Conservation (phyloP, 2,888 invertebrate species). For the Torymus auratus region DNA sequence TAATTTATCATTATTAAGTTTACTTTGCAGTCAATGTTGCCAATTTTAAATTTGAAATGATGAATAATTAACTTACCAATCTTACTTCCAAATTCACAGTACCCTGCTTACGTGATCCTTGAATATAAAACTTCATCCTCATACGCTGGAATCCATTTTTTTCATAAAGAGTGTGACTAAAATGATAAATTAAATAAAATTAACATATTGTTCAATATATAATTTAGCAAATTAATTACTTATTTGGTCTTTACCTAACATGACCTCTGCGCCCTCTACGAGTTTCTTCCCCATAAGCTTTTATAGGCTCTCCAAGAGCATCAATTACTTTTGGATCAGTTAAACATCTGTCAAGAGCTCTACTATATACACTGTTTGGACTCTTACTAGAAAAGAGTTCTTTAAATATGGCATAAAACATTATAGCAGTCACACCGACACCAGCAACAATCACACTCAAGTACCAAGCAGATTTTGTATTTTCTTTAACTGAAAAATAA, state of each 20-base stretch:
- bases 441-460: slow-evolving; percentile 89
- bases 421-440: slow-evolving; percentile 87
- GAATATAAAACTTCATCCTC: slow-evolving; percentile 93
- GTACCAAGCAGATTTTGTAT: slow-evolving; percentile 92
- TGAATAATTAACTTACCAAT: slow-evolving; percentile 80
- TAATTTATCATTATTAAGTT: slow-evolving; percentile 48
- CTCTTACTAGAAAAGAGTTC: slow-evolving; percentile 94
- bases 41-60: neutral
- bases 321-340: slow-evolving; percentile 87
- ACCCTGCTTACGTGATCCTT: slow-evolving; percentile 88
- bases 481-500: slow-evolving; percentile 85
- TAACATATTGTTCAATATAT: neutral
- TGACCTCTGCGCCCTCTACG: slow-evolving; percentile 89
- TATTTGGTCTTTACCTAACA: slow-evolving; percentile 79
- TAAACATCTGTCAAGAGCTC: slow-evolving; percentile 86
- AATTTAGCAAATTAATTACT: too few species aligned
- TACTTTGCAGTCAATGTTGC: too few species aligned
- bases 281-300: slow-evolving; percentile 92
- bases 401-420: slow-evolving; percentile 89
- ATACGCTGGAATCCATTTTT: slow-evolving; percentile 87
- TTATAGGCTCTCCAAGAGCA: slow-evolving; percentile 92
- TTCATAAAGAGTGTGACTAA: slow-evolving; percentile 84
- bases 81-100: slow-evolving; percentile 92
- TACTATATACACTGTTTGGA: slow-evolving; percentile 89
- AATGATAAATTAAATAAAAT: slow-evolving; percentile 56